Conservation (phyloP, 2,888 invertebrate species). For the Acleris laterana region DNA sequence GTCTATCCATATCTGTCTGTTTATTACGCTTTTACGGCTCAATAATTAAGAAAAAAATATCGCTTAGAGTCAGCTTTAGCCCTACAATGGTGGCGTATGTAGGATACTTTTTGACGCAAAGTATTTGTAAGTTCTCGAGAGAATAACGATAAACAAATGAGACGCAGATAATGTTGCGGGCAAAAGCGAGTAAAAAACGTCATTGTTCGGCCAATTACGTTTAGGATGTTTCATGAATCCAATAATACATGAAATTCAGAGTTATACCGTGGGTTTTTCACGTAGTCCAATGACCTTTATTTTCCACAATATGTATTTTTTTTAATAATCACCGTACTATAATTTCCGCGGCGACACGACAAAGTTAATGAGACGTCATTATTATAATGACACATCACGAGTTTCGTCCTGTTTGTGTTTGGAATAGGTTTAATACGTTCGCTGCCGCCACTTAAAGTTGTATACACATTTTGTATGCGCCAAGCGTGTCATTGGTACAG, state of each 20-base stretch:
- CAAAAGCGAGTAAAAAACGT: too few relatives aligned
- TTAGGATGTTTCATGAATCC: neutral
- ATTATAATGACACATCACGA: conserved; percentile 25
- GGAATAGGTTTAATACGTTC: neutral
- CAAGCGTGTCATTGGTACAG: neutral
- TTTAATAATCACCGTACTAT: conserved; percentile 6
- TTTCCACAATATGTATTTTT: neutral
- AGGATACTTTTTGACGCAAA: too few relatives aligned
- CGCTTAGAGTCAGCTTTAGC: too few relatives aligned
- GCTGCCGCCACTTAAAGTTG: too few relatives aligned
- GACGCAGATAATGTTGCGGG: too few relatives aligned
- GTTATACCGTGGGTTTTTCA: neutral
- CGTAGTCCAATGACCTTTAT: neutral
- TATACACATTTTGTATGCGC: neutral
- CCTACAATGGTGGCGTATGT: too few relatives aligned
- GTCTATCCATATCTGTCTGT: too few relatives aligned
- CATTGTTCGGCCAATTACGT: too few relatives aligned
- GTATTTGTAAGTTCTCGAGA: too few relatives aligned
- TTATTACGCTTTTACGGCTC: too few relatives aligned
- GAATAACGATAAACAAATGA: too few relatives aligned
- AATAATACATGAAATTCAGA: neutral
- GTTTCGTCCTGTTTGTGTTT: neutral
- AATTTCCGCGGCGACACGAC: conserved; percentile 15
- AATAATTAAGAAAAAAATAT: too few relatives aligned
- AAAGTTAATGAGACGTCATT: conserved; percentile 23